These are phyloP conservation scores for Gymnarchus niloticus DNA, from an alignment of 2,113 vertebrate species.

Conservation along the genomic window DNA sequence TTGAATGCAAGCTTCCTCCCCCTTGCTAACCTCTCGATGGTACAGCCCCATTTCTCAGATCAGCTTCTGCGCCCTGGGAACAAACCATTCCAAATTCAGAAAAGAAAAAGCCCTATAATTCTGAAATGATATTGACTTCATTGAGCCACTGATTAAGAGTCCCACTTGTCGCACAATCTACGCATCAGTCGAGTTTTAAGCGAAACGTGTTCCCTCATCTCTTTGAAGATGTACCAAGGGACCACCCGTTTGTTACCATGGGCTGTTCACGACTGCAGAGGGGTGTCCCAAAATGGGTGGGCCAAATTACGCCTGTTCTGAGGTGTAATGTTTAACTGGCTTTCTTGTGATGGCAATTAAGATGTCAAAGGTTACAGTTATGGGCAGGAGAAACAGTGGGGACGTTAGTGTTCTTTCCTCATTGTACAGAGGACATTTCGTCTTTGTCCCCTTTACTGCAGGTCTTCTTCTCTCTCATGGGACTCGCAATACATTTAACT, in stretches of 20 bases:
- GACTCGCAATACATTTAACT: background rate
- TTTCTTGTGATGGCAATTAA: background rate
- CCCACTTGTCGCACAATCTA: background rate
- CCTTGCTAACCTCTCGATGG: background rate
- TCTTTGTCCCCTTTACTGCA: background rate
- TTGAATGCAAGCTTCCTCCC: background rate
- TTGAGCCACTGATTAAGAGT: background rate
- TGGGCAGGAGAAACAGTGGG: background rate
- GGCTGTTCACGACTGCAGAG: background rate
- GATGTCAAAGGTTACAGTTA: background rate
- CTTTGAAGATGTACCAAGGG: background rate
- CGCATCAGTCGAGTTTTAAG: background rate
- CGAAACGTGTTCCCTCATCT: no score
- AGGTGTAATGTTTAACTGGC: background rate
- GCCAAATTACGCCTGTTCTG: conserved; percentile 3
- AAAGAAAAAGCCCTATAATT: background rate
- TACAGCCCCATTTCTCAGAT: background rate
- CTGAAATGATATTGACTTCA: background rate
- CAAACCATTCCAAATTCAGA: background rate
- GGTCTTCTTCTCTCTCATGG: background rate
- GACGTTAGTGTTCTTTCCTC: background rate
- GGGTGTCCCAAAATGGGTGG: background rate
- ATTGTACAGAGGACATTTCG: background rate
- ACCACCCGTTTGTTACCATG: background rate
- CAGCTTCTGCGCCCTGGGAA: background rate